Evolutionary conservation across 2,797 vertebrate genomes (phyloP).

Genomic region (Myiotriccus ornatus): DNA sequence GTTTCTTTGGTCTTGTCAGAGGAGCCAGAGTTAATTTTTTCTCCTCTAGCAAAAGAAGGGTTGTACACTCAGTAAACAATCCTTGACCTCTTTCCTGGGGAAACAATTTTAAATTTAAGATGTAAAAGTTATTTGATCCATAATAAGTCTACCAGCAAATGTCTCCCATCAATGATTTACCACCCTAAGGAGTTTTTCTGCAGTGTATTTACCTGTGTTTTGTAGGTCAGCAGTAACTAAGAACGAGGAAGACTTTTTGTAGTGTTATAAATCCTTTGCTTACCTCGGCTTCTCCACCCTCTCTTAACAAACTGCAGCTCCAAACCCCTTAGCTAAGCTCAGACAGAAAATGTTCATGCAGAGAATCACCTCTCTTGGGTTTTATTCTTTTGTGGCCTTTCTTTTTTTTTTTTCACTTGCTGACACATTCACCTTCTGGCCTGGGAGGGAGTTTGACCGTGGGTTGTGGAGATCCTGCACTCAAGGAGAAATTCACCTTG

Average conservation of each 20-base stretch:
- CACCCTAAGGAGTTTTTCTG: neutral
- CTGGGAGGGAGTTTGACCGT: neutral
- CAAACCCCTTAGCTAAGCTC: neutral
- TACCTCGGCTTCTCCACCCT: neutral
- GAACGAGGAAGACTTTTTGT: constrained; percentile 28
- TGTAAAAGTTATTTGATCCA: neutral
- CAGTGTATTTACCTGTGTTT: neutral
- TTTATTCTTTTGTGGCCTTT: neutral
- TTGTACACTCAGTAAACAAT: neutral
- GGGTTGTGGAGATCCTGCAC: neutral
- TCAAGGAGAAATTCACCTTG: constrained; percentile 48
- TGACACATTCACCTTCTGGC: neutral
- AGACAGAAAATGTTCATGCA: neutral
- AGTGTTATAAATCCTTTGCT: constrained; percentile 42
- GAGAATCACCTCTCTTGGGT: neutral
- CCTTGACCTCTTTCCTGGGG: neutral
- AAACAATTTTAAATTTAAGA: neutral
- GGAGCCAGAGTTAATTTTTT: neutral
- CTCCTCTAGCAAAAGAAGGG: neutral
- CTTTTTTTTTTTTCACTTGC: neutral
- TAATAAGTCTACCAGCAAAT: neutral
- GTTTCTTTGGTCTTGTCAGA: neutral
- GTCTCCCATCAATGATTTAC: constrained; percentile 48
- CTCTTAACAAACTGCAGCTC: neutral
- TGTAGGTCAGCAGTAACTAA: constrained; percentile 14